Evolutionary conservation across 2,113 vertebrate genomes (phyloP).

Genomic region (Solea senegalensis): DNA sequence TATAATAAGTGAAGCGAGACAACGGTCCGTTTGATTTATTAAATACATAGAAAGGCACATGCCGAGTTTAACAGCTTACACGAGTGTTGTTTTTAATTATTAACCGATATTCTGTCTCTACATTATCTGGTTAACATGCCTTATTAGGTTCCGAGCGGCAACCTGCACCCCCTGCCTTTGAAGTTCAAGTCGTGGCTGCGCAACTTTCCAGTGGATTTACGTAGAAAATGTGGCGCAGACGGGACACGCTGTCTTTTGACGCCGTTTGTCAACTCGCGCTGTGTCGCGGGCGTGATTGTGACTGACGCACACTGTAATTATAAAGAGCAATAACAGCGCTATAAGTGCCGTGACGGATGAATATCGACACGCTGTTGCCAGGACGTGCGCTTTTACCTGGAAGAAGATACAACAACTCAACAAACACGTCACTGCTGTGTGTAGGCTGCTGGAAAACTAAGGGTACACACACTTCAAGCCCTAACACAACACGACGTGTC

Average conservation of each 20-base stretch:
- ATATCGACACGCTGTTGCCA: conserved; percentile 23
- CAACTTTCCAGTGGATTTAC: conserved; percentile 48
- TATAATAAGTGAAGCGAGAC: conserved; percentile 33
- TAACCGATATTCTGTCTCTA: conserved; percentile 34
- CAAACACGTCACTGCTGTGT: conserved; percentile 31
- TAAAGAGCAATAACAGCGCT: not conserved
- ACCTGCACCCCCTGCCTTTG: conserved; percentile 63
- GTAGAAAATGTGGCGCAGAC: conserved; percentile 36
- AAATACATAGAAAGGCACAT: conserved; percentile 30
- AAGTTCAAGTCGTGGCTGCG: conserved; percentile 49
- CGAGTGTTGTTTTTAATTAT: conserved; percentile 27
- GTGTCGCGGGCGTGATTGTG: conserved; percentile 23
- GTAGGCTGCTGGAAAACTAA: conserved; percentile 37
- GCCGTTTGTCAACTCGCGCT: conserved; percentile 27
- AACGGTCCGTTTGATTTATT: conserved; percentile 47
- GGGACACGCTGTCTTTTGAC: conserved; percentile 28
- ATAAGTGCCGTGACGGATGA: conserved; percentile 17
- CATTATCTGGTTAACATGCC: conserved; percentile 52
- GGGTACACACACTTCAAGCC: conserved; percentile 30
- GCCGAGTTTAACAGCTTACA: conserved; percentile 8
- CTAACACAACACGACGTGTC: conserved; percentile 38
- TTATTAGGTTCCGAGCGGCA: conserved; percentile 52
- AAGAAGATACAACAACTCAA: conserved; percentile 35
- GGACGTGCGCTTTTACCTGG: conserved; percentile 32
- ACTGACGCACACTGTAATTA: conserved; percentile 19